Percentiles rank a stretch among this genome's conserved stretches.
These are phyloP conservation scores for Adelphocoris suturalis DNA, from an alignment of 2,888 invertebrate genomes.

Conservation along the genomic window DNA sequence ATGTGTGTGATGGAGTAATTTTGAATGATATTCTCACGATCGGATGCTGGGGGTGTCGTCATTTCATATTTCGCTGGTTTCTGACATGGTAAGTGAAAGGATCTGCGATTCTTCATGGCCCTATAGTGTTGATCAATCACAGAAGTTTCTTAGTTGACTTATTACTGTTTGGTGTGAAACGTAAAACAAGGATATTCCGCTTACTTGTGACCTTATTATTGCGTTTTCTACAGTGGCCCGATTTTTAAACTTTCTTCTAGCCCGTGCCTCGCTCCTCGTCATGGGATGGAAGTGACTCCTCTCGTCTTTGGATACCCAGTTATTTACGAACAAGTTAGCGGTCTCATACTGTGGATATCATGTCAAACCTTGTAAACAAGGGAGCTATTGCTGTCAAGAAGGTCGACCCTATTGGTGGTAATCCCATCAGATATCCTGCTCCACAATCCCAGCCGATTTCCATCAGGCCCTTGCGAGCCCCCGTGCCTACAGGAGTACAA, in stretches of 20 bases:
- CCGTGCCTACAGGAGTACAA: slow-evolving; percentile 59
- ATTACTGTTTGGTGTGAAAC: neutral
- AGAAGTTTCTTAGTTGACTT: too few species aligned
- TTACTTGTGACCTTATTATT: slow-evolving; percentile 63
- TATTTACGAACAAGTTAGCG: slow-evolving; percentile 71
- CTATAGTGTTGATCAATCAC: too few species aligned
- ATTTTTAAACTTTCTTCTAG: slow-evolving; percentile 60
- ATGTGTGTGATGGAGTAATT: neutral
- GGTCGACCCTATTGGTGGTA: slow-evolving; percentile 73
- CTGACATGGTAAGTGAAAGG: slow-evolving; percentile 48
- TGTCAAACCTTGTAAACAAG: slow-evolving; percentile 76
- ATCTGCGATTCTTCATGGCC: neutral
- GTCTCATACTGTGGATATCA: slow-evolving; percentile 72
- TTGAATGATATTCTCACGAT: slow-evolving; percentile 3
- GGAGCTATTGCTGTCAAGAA: slow-evolving; percentile 74
- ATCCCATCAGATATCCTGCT: slow-evolving; percentile 77
- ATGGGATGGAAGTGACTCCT: slow-evolving; percentile 55
- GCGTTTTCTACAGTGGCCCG: slow-evolving; percentile 64
- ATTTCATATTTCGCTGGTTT: slow-evolving; percentile 4
- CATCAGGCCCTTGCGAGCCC: slow-evolving; percentile 76
- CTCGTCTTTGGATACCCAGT: neutral
- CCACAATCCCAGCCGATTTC: slow-evolving; percentile 87
- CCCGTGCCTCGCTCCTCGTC: slow-evolving; percentile 18
- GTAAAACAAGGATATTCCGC: slow-evolving; percentile 12
- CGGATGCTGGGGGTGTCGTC: neutral